Base-by-base conservation (phyloP, 2,888 invertebrate genomes). In the Ellobium chinense region DNA sequence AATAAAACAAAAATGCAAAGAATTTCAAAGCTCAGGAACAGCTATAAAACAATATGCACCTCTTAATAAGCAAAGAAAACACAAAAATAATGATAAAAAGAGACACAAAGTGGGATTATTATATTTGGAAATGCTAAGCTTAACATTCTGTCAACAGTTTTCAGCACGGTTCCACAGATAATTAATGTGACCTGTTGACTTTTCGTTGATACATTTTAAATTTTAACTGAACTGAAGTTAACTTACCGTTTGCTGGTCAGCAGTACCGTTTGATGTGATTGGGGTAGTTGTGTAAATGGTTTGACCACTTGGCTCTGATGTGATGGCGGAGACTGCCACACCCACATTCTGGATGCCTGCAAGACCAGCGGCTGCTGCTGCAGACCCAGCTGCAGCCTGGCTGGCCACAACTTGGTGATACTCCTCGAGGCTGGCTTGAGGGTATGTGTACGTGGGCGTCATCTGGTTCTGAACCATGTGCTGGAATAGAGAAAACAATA, bases 391-490 rank as follows among this genome's bases (percentile, higher is more conserved):
- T 31, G 88, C 87, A 70, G 88, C 87, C 69, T 87, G 86, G 82
- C 88, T 88, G 80, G 89, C 88, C 80, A 86, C 89, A 81, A 89
- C 89, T 86, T 88, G 87, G 82, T 89, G 90, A 70, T 91, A 90
- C 82, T 91, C 91, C 83, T 91, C 86, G 74, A 83, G 78, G 65
- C 91, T 89, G 80, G 93, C 91, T 89, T 93, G 93, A 87, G 91
- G 92, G 85, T 89, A 90, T 46, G 93, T 92, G 79, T 85, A 85
- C 58, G 93, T 91, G 73, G 93, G 93, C 81, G 93, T 92, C 90
- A 96, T 96, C 93, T 97, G 97, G 94, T 97, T 96, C 94, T 97
- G 97, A 94, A 97, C 97, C 97, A 97, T 97, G 95, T 97, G 97
- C 97, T 97, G 95, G 56, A 70, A 60, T 56, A 66, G 7, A 63